A percentile compares a stretch with the other conserved stretches of the same genome.
Evolutionary conservation across 2,888 invertebrate genomes (phyloP).

Genomic region (Lepeophtheirus nordmannii): DNA sequence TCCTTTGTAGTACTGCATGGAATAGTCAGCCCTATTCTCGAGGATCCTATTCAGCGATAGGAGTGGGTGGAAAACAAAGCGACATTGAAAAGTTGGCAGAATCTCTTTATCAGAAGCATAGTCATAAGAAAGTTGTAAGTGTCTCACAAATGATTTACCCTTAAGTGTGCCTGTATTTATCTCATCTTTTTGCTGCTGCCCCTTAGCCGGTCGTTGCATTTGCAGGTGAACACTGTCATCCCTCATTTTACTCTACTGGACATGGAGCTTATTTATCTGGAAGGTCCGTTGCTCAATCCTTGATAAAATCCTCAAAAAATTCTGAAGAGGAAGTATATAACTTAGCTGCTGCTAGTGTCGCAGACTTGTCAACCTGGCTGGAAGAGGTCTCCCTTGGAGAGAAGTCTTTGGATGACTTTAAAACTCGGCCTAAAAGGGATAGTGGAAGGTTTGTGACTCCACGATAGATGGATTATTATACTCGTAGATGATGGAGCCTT

Average conservation of each 20-base stretch:
- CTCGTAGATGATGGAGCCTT: too few species aligned
- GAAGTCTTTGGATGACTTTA: constrained; percentile 17
- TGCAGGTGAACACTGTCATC: constrained; percentile 90
- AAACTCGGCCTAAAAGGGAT: constrained; percentile 12
- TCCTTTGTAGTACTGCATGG: constrained; percentile 64
- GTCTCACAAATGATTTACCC: constrained; percentile 28
- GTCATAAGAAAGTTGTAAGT: constrained; percentile 48
- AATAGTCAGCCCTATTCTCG: constrained; percentile 60
- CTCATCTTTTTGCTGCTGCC: constrained; percentile 28
- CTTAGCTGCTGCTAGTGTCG: constrained; percentile 14
- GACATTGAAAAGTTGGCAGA: constrained; percentile 74
- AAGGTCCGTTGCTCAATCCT: constrained; percentile 52
- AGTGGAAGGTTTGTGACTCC: constrained; percentile 13
- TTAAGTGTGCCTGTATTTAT: background rate
- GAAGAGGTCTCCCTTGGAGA: constrained; percentile 20
- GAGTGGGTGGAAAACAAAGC: constrained; percentile 67
- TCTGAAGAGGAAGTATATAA: constrained; percentile 16
- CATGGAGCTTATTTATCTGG: constrained; percentile 86
- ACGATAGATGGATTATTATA: constrained; percentile 7
- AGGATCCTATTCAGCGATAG: constrained; percentile 81
- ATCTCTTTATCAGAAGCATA: constrained; percentile 56
- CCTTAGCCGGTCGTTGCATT: constrained; percentile 73
- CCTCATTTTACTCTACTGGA: constrained; percentile 82
- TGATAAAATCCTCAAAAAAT: background rate
- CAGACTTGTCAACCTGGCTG: constrained; percentile 20